Percentiles rank a stretch among this genome's conserved stretches.
These are phyloP conservation scores for Aphaenogaster ashmeadi DNA, from an alignment of 1,140 invertebrate genomes.

Conservation along the genomic window DNA sequence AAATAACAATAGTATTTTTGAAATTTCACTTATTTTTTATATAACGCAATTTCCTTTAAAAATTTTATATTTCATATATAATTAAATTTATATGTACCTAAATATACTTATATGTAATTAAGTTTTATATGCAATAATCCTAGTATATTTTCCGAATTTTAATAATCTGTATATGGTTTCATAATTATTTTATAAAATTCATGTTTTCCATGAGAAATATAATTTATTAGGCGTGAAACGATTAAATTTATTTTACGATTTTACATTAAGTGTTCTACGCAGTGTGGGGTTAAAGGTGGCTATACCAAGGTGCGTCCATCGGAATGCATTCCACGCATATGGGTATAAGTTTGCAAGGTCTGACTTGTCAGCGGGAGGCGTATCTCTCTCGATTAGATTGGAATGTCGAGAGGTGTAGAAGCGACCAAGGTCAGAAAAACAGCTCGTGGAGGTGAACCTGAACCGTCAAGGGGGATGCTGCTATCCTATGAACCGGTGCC, in stretches of 20 bases:
- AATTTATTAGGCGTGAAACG: neutral
- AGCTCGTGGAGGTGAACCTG: slow-evolving; percentile 35
- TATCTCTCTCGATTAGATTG: slow-evolving; percentile 70
- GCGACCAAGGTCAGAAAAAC: slow-evolving; percentile 69
- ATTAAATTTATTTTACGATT: slow-evolving; percentile 22
- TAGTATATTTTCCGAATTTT: neutral
- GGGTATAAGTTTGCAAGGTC: slow-evolving; percentile 1
- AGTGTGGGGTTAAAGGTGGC: slow-evolving; percentile 26
- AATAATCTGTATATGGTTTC: neutral
- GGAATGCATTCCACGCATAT: neutral
- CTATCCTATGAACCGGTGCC: neutral
- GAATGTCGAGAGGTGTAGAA: slow-evolving; percentile 72
- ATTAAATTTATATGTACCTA: neutral
- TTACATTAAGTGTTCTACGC: neutral
- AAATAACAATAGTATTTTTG: neutral
- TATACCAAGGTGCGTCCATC: slow-evolving; percentile 12
- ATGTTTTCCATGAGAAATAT: neutral
- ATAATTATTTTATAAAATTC: neutral
- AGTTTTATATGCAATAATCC: neutral
- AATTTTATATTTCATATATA: neutral
- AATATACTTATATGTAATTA: neutral
- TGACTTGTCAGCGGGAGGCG: slow-evolving; percentile 47
- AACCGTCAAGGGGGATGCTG: slow-evolving; percentile 23
- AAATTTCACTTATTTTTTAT: neutral
- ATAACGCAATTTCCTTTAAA: neutral